phyloP scores from a whole-genome alignment of 2,888 invertebrate genomes.

The Chamaedrilus cognettii region DNA sequence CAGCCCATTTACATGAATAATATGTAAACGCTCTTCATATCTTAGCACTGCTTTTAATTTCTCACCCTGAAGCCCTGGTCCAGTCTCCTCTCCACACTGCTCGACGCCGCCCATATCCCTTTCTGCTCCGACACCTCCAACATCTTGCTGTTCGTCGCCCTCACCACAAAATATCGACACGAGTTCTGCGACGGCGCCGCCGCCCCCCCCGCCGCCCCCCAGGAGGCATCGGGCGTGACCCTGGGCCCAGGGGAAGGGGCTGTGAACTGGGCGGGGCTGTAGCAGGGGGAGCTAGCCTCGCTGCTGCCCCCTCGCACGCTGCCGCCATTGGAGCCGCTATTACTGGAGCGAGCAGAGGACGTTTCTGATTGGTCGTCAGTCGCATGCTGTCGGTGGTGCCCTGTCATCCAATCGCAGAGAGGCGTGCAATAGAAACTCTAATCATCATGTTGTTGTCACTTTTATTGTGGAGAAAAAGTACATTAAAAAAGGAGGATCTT shows the following conservation, averaged over 20 bases:
- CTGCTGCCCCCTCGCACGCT: conserved; percentile 41
- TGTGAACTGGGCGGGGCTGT: conserved; percentile 39
- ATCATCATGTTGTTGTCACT: too few species aligned
- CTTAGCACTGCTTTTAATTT: too few species aligned
- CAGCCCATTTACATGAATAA: too few species aligned
- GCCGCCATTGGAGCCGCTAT: conserved; percentile 29
- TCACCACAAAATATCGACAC: conserved; percentile 66
- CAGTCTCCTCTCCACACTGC: conserved; percentile 66
- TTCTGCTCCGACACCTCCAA: conserved; percentile 66
- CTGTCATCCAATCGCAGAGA: too few species aligned
- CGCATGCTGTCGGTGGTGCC: too few species aligned
- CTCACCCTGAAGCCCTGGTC: conserved; percentile 66
- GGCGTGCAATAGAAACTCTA: too few species aligned
- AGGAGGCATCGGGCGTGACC: too few species aligned
- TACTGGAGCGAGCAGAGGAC: conserved; percentile 23
- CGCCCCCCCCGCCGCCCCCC: too few species aligned
- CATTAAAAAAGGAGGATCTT: too few species aligned
- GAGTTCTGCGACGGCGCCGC: conserved; percentile 13
- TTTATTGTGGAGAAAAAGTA: too few species aligned
- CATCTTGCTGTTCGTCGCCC: conserved; percentile 65
- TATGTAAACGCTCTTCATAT: too few species aligned
- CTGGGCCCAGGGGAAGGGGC: conserved; percentile 35
- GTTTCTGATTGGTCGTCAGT: conserved; percentile 30
- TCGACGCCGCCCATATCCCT: conserved; percentile 65
- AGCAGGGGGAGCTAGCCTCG: conserved; percentile 46